phyloP scores from a whole-genome alignment of 2,113 vertebrate genomes.

The Varanus salvator region DNA sequence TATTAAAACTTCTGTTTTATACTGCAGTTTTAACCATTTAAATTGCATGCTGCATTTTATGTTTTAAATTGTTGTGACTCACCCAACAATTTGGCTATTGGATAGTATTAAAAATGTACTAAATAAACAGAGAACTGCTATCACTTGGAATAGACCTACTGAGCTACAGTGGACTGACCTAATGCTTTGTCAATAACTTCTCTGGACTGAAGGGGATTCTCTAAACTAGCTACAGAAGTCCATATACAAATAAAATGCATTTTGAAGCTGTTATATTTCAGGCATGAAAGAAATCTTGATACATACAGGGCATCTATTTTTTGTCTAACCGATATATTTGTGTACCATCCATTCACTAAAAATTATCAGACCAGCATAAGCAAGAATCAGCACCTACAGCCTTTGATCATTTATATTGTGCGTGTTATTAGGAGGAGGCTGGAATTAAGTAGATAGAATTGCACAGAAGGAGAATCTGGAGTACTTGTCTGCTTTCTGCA shows the following conservation, averaged over 20 bases:
- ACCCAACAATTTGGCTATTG: too few species aligned
- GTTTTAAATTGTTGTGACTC: too few species aligned
- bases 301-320: not conserved
- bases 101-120: too few species aligned
- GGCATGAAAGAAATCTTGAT: not conserved
- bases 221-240: not conserved
- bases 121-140: not conserved
- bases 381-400: not conserved
- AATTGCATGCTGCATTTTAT: too few species aligned
- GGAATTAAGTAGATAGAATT: not conserved
- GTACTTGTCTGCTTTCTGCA: not conserved
- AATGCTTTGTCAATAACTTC: not conserved
- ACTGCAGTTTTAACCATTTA: too few species aligned
- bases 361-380: not conserved
- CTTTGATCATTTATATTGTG: not conserved
- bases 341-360: not conserved
- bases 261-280: not conserved
- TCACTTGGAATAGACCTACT: not conserved
- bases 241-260: too few species aligned
- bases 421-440: too few species aligned
- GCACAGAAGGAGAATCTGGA: not conserved
- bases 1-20: too few species aligned
- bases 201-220: not conserved
- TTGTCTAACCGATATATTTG: not conserved
- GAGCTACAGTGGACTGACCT: not conserved